A percentile compares a stretch with the other conserved stretches of the same genome.
These are phyloP conservation scores for Nasonia giraulti DNA, from an alignment of 1,140 invertebrate species.

Conservation along the genomic window DNA sequence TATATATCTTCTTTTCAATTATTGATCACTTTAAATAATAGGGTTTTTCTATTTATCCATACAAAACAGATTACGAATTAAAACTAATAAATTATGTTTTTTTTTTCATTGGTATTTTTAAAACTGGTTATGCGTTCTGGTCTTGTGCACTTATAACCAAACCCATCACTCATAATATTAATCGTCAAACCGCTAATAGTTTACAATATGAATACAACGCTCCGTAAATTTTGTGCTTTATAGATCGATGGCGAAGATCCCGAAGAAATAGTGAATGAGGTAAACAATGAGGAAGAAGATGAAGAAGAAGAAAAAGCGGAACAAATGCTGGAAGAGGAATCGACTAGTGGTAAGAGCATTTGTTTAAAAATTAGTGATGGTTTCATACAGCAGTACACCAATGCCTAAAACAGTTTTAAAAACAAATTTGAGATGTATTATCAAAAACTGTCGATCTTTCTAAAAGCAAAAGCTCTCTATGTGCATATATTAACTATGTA, in stretches of 20 bases:
- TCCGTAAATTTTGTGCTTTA: conserved; percentile 5
- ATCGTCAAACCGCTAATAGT: not conserved
- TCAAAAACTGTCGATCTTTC: conserved; percentile 31
- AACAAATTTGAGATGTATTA: not conserved
- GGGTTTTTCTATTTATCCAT: not conserved
- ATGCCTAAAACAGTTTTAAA: not conserved
- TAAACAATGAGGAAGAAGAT: conserved; percentile 51
- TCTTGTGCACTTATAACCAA: too few species aligned
- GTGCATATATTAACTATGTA: not conserved
- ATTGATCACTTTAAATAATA: not conserved
- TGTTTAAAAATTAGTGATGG: conserved; percentile 32
- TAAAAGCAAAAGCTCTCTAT: not conserved
- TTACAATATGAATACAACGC: too few species aligned
- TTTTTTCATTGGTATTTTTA: not conserved
- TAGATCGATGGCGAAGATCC: conserved; percentile 61
- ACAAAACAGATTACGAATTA: not conserved
- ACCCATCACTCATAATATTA: not conserved
- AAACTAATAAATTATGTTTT: not conserved
- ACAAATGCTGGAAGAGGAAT: conserved; percentile 68
- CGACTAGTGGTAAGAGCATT: conserved; percentile 64
- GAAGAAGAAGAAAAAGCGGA: conserved; percentile 58
- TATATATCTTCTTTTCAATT: not conserved
- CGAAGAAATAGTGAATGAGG: conserved; percentile 65
- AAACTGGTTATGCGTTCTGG: not conserved
- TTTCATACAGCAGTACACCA: not conserved